These are phyloP conservation scores for Xestia sexstrigata DNA, from an alignment of 2,888 invertebrate genomes.

Conservation along the genomic window DNA sequence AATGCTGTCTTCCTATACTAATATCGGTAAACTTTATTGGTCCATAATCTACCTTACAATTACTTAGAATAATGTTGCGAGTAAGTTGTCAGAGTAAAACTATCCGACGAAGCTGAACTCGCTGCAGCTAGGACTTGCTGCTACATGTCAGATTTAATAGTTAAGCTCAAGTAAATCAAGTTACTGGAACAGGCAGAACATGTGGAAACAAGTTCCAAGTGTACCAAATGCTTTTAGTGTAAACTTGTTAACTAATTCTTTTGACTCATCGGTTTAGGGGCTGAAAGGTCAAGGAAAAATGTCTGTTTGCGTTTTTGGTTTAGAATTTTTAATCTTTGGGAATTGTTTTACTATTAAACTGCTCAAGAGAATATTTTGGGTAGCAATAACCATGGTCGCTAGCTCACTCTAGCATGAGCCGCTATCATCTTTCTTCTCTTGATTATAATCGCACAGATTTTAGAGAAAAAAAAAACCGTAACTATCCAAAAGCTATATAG, in stretches of 20 bases:
- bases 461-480: background rate
- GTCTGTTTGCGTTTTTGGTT: background rate
- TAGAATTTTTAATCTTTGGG: background rate
- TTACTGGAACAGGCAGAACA: slow-evolving; percentile 49
- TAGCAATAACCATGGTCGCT: background rate
- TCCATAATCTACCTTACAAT: slow-evolving; percentile 15
- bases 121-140: slow-evolving; percentile 16
- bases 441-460: too few species aligned
- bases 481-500: too few species aligned
- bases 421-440: background rate
- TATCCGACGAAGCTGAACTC: slow-evolving; percentile 31
- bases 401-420: background rate
- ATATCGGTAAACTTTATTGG: background rate
- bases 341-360: background rate
- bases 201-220: slow-evolving; percentile 45
- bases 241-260: slow-evolving; percentile 46
- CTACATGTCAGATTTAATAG: slow-evolving; percentile 58
- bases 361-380: background rate
- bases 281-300: background rate
- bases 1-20: background rate
- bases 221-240: slow-evolving; percentile 55
- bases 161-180: slow-evolving; percentile 46
- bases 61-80: slow-evolving; percentile 21
- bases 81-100: slow-evolving; percentile 29
- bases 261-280: slow-evolving; percentile 7